Evolutionary conservation across 1,140 invertebrate genomes (phyloP).

Genomic region (Cyclargus thomasi): DNA sequence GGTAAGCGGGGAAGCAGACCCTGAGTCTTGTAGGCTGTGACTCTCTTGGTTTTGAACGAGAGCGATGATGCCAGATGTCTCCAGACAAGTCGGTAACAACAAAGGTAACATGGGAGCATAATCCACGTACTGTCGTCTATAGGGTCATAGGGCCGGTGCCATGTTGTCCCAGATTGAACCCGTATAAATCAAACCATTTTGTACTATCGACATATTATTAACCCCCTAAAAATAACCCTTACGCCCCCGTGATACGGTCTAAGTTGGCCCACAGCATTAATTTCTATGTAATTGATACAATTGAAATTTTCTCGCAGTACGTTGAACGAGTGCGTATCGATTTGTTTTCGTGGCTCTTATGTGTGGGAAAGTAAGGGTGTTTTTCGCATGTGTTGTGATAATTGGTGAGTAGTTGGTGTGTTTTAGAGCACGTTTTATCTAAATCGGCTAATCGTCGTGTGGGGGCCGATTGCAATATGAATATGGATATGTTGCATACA

Average conservation of each 20-base stretch:
- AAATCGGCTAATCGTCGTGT: conserved; percentile 63
- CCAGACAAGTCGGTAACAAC: not conserved
- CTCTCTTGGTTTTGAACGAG: too few relatives aligned
- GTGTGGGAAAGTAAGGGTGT: conserved; percentile 14
- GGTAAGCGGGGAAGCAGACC: too few relatives aligned
- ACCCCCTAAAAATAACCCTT: not conserved
- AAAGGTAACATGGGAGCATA: not conserved
- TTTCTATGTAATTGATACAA: conserved; percentile 6
- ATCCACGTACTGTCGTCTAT: not conserved
- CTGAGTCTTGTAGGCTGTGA: too few relatives aligned
- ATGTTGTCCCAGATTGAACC: conserved; percentile 11
- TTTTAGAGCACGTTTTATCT: conserved; percentile 50
- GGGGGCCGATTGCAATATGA: conserved; percentile 53
- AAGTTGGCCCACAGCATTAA: not conserved
- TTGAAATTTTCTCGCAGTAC: conserved; percentile 16
- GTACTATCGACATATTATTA: conserved; percentile 12
- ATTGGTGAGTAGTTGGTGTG: conserved; percentile 27
- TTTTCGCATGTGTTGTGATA: conserved; percentile 17
- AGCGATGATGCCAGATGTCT: not conserved
- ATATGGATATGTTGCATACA: conserved; percentile 39
- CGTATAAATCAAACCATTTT: conserved; percentile 13
- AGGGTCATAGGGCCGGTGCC: not conserved
- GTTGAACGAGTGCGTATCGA: conserved; percentile 20
- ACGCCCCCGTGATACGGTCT: not conserved
- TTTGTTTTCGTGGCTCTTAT: conserved; percentile 22